Percentiles rank a stretch among this genome's conserved stretches.
Conservation (phyloP, 2,113 vertebrate genomes). For the Rhinopomastus cyanomelas region DNA sequence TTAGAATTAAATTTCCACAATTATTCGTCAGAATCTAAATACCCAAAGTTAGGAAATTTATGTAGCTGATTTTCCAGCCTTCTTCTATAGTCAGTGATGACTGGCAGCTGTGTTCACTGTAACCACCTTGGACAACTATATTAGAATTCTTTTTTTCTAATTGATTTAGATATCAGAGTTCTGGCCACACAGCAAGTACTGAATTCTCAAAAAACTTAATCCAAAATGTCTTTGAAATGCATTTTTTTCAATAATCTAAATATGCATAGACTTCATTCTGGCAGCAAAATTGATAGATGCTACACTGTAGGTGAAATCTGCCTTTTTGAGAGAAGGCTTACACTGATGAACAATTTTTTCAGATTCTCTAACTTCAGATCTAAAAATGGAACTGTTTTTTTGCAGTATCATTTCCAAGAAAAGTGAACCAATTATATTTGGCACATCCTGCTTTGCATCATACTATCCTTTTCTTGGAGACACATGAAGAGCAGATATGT, state of each 20-base stretch:
- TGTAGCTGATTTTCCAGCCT: not conserved
- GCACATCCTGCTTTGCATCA: not conserved
- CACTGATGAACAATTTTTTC: not conserved
- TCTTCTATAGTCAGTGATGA: not conserved
- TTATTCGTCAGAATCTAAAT: constrained; percentile 14
- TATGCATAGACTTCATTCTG: not conserved
- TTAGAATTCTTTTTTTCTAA: not conserved
- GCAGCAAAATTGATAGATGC: not conserved
- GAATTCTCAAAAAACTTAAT: not conserved
- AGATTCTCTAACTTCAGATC: not conserved
- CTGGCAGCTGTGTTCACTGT: not conserved
- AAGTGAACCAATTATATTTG: not conserved
- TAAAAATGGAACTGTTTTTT: not conserved
- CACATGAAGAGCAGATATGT: not conserved
- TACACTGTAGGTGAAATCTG: constrained; percentile 1
- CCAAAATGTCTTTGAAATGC: not conserved
- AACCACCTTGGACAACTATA: not conserved
- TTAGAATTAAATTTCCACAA: not conserved
- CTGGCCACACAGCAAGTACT: not conserved
- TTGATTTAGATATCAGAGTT: not conserved
- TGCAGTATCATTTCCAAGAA: constrained; percentile 10
- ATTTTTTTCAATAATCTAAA: not conserved
- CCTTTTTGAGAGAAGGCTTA: not conserved
- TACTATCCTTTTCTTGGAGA: not conserved
- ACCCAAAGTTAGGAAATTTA: not conserved